These are phyloP conservation scores for Squalus acanthias DNA, from an alignment of 2,797 vertebrate genomes.

Conservation along the genomic window DNA sequence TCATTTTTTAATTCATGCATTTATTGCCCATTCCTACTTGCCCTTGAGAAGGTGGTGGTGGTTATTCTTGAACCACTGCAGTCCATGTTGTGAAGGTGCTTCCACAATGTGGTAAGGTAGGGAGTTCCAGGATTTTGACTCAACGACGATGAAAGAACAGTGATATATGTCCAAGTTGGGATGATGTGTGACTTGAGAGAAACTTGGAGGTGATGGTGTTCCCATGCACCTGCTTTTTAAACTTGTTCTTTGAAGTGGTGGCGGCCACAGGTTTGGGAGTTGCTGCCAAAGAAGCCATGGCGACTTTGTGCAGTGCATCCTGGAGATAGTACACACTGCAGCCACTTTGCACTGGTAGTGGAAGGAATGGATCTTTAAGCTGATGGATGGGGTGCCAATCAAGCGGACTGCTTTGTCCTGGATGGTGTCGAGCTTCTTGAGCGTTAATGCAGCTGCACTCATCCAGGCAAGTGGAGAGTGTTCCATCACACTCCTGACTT, in stretches of 20 bases:
- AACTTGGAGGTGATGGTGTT: not conserved
- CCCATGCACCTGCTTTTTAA: not conserved
- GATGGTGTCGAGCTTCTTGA: not conserved
- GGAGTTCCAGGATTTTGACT: not conserved
- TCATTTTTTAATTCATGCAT: not conserved
- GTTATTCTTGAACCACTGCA: not conserved
- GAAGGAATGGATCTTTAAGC: not conserved
- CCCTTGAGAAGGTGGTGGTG: not conserved
- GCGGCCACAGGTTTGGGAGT: not conserved
- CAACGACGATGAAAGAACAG: not conserved
- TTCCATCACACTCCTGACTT: not conserved
- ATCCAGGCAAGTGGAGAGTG: not conserved
- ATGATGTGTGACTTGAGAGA: not conserved
- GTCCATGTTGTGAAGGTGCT: not conserved
- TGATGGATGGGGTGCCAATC: no score
- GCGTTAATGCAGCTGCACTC: not conserved
- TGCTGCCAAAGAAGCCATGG: not conserved
- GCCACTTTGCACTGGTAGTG: not conserved
- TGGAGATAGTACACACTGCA: not conserved
- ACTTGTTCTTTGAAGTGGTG: not conserved
- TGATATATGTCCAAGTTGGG: not conserved
- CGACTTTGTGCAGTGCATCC: not conserved
- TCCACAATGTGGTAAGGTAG: not conserved
- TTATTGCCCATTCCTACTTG: no score
- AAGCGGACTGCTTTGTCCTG: not conserved